Evolutionary conservation across 2,113 vertebrate genomes (phyloP).

Genomic region (Todiramphus saurophagus): DNA sequence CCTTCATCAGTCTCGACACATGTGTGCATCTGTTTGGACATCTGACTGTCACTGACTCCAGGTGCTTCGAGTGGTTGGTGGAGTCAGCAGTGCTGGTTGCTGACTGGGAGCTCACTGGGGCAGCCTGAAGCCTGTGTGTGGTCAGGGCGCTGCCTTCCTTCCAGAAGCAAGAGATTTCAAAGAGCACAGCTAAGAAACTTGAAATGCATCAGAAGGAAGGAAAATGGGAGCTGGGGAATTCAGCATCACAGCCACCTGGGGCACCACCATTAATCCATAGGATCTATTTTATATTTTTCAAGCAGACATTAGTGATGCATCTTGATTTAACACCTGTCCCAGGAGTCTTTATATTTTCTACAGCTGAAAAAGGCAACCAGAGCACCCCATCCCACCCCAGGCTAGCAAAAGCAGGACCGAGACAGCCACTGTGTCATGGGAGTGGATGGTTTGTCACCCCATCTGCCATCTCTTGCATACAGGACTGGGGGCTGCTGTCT

Average conservation of each 20-base stretch:
- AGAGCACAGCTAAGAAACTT: neutral
- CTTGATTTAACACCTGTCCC: neutral
- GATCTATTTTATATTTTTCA: neutral
- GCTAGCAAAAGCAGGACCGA: neutral
- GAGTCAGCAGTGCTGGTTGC: neutral
- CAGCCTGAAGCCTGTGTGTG: neutral
- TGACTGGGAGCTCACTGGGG: neutral
- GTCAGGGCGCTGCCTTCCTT: neutral
- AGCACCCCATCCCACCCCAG: neutral
- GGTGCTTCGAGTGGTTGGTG: neutral
- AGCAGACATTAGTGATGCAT: neutral
- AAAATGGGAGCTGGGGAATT: neutral
- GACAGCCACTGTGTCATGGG: neutral
- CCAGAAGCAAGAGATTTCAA: neutral
- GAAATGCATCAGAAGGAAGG: neutral
- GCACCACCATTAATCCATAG: neutral
- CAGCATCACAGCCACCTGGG: accelerated
- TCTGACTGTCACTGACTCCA: neutral
- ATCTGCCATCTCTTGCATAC: neutral
- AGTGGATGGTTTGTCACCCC: neutral
- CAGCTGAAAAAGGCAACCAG: neutral
- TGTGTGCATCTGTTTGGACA: slow-evolving; percentile 25
- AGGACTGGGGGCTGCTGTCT: neutral
- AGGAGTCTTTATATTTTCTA: neutral
- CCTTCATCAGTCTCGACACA: neutral